Base-by-base conservation (phyloP, 2,797 vertebrate genomes). In the Semotilus atromaculatus region DNA sequence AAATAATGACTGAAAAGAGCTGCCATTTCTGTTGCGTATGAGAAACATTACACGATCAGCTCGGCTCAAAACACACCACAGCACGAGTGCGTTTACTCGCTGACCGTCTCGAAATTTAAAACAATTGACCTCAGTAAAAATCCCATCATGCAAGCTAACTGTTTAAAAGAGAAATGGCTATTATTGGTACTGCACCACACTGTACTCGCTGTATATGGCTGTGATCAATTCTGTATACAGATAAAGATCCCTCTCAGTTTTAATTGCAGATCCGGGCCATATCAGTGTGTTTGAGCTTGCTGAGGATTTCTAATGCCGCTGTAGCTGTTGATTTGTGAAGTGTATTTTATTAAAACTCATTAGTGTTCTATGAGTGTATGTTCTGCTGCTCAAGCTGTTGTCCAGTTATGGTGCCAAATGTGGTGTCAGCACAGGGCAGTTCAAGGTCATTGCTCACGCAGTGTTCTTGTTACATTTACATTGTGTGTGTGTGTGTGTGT, bases 341-440 rank as follows among this genome's bases (percentile, higher is more conserved):
- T 76, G n/a, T 38, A 55, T 75, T 70, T 45, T 38, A 55, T 77
- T n/a, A 36, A 67, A 64, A 21, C 21, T 72, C 31, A 71, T 62
- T 78, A 79, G 75, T 72, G 66, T 79, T 71, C 34, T 23, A n/a
- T 51, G n/a, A 40, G 80, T 34, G 81, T 66, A 14, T 74, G 13
- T 34, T 31, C 68, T 62, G 81, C 71, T 36, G 38, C 26, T 62
- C 7, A n/a, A 29, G 55, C 55, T 84, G 51, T 79, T 64, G 40
- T 60, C 66, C 67, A 36, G 83, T 73, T 53, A 80, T 48, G 67
- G 16, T 70, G 81, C 85, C 81, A 83, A 80, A 66, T 79, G 70
- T 79, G 62, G 45, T 87, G 70, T 80, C 77, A 87, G 86, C 86
- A 84, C 31, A 26, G 86, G 78, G 36, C 72, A 78, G 76, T 73